Base-by-base conservation (phyloP, 2,113 vertebrate species). In the Bagarius yarrelli region DNA sequence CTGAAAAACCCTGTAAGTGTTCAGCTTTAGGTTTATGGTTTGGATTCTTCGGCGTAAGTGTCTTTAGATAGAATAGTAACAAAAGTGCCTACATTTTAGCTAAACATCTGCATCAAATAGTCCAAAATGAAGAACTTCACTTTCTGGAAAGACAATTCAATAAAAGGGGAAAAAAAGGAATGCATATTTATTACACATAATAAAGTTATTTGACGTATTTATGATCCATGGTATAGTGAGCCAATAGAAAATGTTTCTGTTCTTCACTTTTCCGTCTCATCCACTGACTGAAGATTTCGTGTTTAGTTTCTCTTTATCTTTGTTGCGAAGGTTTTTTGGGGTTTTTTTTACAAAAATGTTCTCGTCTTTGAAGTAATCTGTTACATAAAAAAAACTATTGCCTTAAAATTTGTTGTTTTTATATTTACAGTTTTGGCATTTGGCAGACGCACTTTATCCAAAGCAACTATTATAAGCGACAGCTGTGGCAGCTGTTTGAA, bases 31-130 rank as follows among this genome's bases (percentile, higher is more conserved):
- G 44, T 12, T 25, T 69, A n/a, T 44, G 2, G 21, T 44, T 69
- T 69, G 64, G 64, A 40, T 67, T 70, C 67, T 25, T 53, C 8
- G 27, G 27, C 44, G 70, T 72, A 53, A 72, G 70, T 72, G 18
- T 53, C 50, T 72, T 53, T 32, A 9, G 19, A 23, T 21, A 21
- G 19, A 50, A 27, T 19, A 57, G n/a, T 11, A 57, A 11, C 56
- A 57, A 57, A 57, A 9, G 8, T n/a, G 56, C 9, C 56, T n/a
- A n/a, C 9, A 1, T 9, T 59, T 13, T 59, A 23, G n/a, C 57
- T 59, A n/a, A 25, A 59, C 23, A 25, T 59, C 25, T 59, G 18
- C 25, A 27, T 11, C 5, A 8, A 5, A 30, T 27, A 16, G 25
- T 30, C 15, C 15, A 61, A 60, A 60, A 27, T 60, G 57, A 60